Base-by-base conservation (phyloP, 2,797 vertebrate genomes). In the Sternarchorhynchus goeldii region DNA sequence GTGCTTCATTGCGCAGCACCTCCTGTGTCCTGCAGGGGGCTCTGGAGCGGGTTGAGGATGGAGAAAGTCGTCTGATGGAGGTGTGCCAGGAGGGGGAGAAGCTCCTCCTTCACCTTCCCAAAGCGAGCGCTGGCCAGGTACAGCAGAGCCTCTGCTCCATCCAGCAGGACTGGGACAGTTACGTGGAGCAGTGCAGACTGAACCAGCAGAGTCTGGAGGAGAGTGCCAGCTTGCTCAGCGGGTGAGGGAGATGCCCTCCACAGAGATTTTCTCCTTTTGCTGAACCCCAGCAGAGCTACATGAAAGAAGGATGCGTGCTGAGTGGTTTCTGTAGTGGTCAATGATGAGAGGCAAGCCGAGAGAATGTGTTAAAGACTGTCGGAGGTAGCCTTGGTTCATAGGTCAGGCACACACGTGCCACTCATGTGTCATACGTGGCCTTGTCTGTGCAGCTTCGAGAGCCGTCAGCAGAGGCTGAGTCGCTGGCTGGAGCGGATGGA, bases 21-120 rank as follows among this genome's bases (percentile, higher is more conserved):
- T 74, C 16, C 1, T 5, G 60, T 74, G 1, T 86, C 64, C 64
- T 17, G 53, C 88, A 99, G 97, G 90, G 85, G 6, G 90, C 96
- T 70, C 86, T 98, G 89, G 94, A 96, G 85, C 94, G 95, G 0
- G 79, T 96, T 71, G 91, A 91, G 45, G 95, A 96, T 77, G 97
- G 97, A 29, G 94, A 95, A 84, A 89, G 90, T 6, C 95, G 94
- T 84, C 91, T 99, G 10, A 95, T 94, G 74, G 89, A 88, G 32
- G 95, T 95, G 53, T 96, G 94, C 64, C 95, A 95, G 39, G 94
- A 98, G 89, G 97, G 96, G 83, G 95, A 98, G 88, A 95, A 92
- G 81, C 88, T 98, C 20, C 95, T 93, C 2, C 90, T 94, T 57
- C 94, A 96, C 83, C 93, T 99, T 66, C 92, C 96, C 29, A 95